A percentile compares a stretch with the other conserved stretches of the same genome.
phyloP scores from a whole-genome alignment of 2,797 vertebrate genomes.

The Lagodon rhomboides region DNA sequence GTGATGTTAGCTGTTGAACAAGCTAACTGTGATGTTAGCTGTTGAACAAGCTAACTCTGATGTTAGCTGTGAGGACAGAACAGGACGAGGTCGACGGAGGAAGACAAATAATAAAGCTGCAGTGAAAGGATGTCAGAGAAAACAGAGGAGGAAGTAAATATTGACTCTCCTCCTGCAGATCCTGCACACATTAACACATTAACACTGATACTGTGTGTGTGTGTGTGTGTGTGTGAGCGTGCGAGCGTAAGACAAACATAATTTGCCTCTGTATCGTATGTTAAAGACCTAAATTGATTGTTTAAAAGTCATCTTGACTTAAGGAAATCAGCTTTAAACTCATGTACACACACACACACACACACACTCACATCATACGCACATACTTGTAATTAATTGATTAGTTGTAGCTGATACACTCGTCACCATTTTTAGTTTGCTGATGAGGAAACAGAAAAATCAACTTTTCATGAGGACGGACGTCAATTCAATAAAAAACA shows the following conservation, averaged over 20 bases:
- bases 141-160: conserved; percentile 31
- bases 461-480: no score
- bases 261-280: not conserved
- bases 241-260: not conserved
- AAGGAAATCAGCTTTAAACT: conserved; percentile 25
- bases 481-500: no score
- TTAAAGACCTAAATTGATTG: conserved; percentile 5
- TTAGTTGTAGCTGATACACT: no score
- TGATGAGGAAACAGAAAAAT: no score
- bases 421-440: no score
- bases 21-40: no score
- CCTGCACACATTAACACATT: conserved; percentile 32
- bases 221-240: conserved; percentile 6
- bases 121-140: fast-evolving
- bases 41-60: not conserved
- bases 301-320: conserved; percentile 23
- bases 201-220: not conserved
- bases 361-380: not conserved
- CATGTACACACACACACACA: not conserved
- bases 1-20: not conserved
- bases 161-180: conserved; percentile 62
- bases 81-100: no score
- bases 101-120: not conserved
- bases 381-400: no score
- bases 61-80: no score